Conservation (phyloP, 2,113 vertebrate genomes). For the Chaetodon trifascialis region DNA sequence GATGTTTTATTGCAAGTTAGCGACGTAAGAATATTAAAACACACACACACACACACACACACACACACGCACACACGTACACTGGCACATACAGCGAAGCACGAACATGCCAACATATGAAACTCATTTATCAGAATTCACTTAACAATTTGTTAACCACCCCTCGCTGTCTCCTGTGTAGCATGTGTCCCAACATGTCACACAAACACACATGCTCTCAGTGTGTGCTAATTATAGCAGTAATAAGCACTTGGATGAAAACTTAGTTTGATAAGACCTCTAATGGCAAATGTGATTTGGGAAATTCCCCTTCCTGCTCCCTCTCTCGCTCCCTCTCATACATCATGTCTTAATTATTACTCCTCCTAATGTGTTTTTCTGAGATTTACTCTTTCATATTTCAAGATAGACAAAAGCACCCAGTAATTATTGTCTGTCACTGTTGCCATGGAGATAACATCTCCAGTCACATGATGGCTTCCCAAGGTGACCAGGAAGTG, state of each 20-base stretch:
- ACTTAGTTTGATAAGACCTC: slow-evolving; percentile 73
- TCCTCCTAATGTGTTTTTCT: slow-evolving; percentile 71
- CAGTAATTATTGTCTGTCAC: slow-evolving; percentile 69
- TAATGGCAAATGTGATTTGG: slow-evolving; percentile 78
- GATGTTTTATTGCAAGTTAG: slow-evolving; percentile 53
- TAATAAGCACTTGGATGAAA: slow-evolving; percentile 57
- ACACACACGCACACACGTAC: slow-evolving; percentile 3
- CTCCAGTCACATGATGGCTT: slow-evolving; percentile 65
- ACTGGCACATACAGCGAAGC: not conserved
- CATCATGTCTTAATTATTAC: slow-evolving; percentile 77
- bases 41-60: slow-evolving; percentile 8
- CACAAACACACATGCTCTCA: slow-evolving; percentile 17
- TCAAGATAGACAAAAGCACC: slow-evolving; percentile 48
- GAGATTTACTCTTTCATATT: slow-evolving; percentile 69
- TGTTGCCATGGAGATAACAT: slow-evolving; percentile 68
- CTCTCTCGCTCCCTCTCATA: slow-evolving; percentile 39
- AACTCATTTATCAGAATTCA: slow-evolving; percentile 73
- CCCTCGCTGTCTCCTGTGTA: slow-evolving; percentile 43
- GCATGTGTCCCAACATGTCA: slow-evolving; percentile 40
- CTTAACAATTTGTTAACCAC: slow-evolving; percentile 63
- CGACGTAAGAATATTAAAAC: slow-evolving; percentile 60
- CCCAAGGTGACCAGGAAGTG: slow-evolving; percentile 84
- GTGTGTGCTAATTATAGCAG: slow-evolving; percentile 69
- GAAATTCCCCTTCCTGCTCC: slow-evolving; percentile 24
- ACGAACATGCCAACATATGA: slow-evolving; percentile 33